Percentiles rank a stretch among this genome's conserved stretches.
These are phyloP conservation scores for Vireo griseus DNA, from an alignment of 2,797 vertebrate genomes.

Conservation along the genomic window DNA sequence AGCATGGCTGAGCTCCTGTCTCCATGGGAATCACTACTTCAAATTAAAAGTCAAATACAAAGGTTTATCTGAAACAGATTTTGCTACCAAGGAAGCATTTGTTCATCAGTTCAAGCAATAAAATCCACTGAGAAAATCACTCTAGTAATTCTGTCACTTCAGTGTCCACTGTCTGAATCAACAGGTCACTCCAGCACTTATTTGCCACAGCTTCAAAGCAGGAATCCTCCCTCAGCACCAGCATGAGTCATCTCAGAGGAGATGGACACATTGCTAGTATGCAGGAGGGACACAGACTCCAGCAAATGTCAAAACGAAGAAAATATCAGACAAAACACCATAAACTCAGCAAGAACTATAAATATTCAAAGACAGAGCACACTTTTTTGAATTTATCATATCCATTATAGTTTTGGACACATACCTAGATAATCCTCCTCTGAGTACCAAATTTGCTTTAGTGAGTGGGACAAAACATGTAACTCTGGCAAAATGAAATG, in stretches of 20 bases:
- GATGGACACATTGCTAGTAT: not conserved
- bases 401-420: not conserved
- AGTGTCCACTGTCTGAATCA: not conserved
- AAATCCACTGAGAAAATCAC: not conserved
- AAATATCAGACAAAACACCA: not conserved
- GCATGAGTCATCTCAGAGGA: not conserved
- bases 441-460: not conserved
- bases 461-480: not conserved
- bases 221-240: not conserved
- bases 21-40: not conserved
- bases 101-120: not conserved
- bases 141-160: not conserved
- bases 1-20: not conserved
- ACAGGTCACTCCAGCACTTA: not conserved
- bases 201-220: not conserved
- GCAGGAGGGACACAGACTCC: not conserved
- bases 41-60: not conserved
- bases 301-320: not conserved
- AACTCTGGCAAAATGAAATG: not conserved
- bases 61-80: not conserved
- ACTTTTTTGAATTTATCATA: not conserved
- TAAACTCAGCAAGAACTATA: not conserved
- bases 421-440: not conserved
- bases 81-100: not conserved
- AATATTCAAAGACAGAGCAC: not conserved